phyloP scores from a whole-genome alignment of 2,888 invertebrate genomes.

The Pelosia muscerda region DNA sequence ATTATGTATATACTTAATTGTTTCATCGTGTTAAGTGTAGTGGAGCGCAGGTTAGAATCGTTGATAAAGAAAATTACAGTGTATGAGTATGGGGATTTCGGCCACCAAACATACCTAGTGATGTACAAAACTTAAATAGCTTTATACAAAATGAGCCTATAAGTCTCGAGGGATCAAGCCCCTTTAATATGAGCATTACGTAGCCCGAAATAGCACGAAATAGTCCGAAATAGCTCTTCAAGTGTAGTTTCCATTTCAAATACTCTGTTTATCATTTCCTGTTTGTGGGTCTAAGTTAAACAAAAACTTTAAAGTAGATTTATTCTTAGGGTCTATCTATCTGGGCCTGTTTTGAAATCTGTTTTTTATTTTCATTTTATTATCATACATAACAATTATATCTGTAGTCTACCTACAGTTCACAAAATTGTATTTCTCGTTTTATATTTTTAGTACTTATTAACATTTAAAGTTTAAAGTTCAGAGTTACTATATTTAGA shows the following conservation, averaged over 20 bases:
- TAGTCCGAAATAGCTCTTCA: neutral
- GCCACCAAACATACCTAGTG: too few species aligned
- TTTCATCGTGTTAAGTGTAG: too few species aligned
- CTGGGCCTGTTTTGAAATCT: neutral
- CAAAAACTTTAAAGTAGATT: neutral
- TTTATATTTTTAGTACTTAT: too few species aligned
- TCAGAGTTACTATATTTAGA: too few species aligned
- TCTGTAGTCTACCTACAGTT: too few species aligned
- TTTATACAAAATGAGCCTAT: neutral
- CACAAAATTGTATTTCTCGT: too few species aligned
- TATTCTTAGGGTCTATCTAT: neutral
- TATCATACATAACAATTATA: too few species aligned
- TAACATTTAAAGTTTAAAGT: too few species aligned
- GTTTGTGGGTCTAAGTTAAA: neutral
- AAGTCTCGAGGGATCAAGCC: neutral
- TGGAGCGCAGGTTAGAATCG: too few species aligned
- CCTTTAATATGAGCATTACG: neutral
- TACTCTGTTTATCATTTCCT: neutral
- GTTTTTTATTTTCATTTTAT: too few species aligned
- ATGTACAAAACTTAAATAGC: neutral
- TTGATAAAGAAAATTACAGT: too few species aligned
- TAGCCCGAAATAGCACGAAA: neutral
- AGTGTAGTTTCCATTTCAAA: slow-evolving; percentile 5
- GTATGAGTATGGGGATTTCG: neutral
- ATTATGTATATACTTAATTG: too few species aligned